Conservation (phyloP, 2,113 vertebrate genomes). For the Pluvialis apricaria region DNA sequence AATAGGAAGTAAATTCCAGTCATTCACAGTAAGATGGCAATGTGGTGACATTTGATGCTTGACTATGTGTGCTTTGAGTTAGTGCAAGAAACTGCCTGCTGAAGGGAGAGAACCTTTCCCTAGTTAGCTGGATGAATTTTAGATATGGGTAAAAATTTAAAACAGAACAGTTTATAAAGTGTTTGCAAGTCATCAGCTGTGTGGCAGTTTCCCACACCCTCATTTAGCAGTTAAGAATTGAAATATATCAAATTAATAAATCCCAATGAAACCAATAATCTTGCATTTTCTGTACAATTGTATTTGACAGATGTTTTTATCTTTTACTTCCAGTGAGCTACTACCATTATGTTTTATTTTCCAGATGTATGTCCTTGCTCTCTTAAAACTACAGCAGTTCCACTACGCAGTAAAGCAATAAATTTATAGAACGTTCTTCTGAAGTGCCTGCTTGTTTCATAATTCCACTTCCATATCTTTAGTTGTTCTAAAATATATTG, state of each 20-base stretch:
- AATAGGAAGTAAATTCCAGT: conserved; percentile 70
- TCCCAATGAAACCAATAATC: conserved; percentile 74
- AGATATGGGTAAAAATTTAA: conserved; percentile 44
- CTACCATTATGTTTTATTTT: conserved; percentile 69
- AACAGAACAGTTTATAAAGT: conserved; percentile 31
- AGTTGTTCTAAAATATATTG: conserved; percentile 72
- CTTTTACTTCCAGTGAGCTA: conserved; percentile 42
- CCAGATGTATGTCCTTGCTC: conserved; percentile 69
- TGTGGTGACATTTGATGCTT: conserved; percentile 76
- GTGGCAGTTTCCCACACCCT: neutral
- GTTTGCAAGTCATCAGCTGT: conserved; percentile 5
- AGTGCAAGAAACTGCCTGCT: conserved; percentile 29
- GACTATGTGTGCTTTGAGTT: conserved; percentile 31
- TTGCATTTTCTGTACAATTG: conserved; percentile 62
- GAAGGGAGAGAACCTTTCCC: neutral
- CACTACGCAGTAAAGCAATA: conserved; percentile 36
- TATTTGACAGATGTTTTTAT: conserved; percentile 66
- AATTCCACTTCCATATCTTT: conserved; percentile 71
- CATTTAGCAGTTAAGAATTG: conserved; percentile 38
- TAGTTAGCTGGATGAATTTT: conserved; percentile 40
- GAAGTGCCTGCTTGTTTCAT: conserved; percentile 64
- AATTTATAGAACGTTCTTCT: conserved; percentile 66
- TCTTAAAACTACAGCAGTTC: conserved; percentile 58
- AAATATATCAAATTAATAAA: conserved; percentile 78
- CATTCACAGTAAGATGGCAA: conserved; percentile 76